A percentile compares a stretch with the other conserved stretches of the same genome.
Conservation (phyloP, 2,888 invertebrate genomes). For the Mythimna loreyi region DNA sequence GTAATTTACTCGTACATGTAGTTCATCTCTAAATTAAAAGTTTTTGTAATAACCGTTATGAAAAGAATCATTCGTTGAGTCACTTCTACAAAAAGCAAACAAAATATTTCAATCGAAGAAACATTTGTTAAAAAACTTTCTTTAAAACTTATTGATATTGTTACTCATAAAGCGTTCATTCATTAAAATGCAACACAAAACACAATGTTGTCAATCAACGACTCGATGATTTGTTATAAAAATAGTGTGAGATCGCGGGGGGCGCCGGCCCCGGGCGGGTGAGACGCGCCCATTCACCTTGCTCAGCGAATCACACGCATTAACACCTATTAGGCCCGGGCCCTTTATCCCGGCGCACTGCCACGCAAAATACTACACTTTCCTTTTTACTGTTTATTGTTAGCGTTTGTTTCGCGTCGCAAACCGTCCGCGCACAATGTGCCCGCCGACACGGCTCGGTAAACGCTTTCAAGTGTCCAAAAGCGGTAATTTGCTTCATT, state of each 20-base stretch:
- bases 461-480: slow-evolving; percentile 88
- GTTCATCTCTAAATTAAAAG: not conserved
- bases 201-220: slow-evolving; percentile 84
- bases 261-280: slow-evolving; percentile 56
- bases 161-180: slow-evolving; percentile 69
- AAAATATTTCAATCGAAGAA: slow-evolving; percentile 1
- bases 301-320: slow-evolving; percentile 85
- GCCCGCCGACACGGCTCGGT: slow-evolving; percentile 84
- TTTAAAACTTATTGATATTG: slow-evolving; percentile 30
- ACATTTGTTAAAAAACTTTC: slow-evolving; percentile 4
- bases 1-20: too few species aligned
- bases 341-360: slow-evolving; percentile 82
- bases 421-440: slow-evolving; percentile 87
- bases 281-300: slow-evolving; percentile 77
- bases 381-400: slow-evolving; percentile 90
- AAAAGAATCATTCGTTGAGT: not conserved
- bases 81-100: slow-evolving; percentile 2
- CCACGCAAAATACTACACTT: slow-evolving; percentile 89
- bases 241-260: slow-evolving; percentile 71
- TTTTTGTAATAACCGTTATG: not conserved
- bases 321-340: slow-evolving; percentile 86
- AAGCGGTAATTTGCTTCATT: slow-evolving; percentile 90
- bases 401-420: slow-evolving; percentile 89
- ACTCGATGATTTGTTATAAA: slow-evolving; percentile 87
- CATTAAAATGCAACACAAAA: slow-evolving; percentile 77